A percentile compares a stretch with the other conserved stretches of the same genome.
These are phyloP conservation scores for Heliocidaris tuberculata DNA, from an alignment of 35 echinoderm and acorn worm genomes.

Conservation along the genomic window DNA sequence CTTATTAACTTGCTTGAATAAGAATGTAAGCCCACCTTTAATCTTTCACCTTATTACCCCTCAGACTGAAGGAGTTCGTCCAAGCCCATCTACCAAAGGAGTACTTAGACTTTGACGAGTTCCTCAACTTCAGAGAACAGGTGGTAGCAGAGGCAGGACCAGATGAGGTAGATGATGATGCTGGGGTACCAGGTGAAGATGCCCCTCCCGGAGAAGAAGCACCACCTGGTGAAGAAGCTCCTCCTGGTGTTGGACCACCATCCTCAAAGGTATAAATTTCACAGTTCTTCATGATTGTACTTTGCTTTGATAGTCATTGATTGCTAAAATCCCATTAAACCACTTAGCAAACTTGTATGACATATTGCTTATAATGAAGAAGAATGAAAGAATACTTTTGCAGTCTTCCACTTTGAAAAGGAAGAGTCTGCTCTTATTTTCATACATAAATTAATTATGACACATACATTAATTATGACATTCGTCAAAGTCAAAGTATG, in stretches of 20 bases:
- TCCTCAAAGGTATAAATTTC: not conserved
- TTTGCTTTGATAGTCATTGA: too few species aligned
- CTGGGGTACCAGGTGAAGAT: constrained; percentile 46
- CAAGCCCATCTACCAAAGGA: constrained; percentile 73
- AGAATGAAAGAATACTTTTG: too few species aligned
- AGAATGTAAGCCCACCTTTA: too few species aligned
- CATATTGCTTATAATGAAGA: too few species aligned
- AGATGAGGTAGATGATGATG: constrained; percentile 53
- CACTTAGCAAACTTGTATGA: too few species aligned
- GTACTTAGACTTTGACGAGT: constrained; percentile 78
- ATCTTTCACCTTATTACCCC: not conserved
- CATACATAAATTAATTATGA: too few species aligned
- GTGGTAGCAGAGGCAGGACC: constrained; percentile 56
- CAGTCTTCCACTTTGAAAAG: too few species aligned
- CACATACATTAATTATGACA: too few species aligned
- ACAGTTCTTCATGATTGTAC: not conserved
- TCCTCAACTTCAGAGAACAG: constrained; percentile 74
- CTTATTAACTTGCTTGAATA: too few species aligned
- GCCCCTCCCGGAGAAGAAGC: constrained; percentile 69
- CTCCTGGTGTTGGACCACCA: constrained; percentile 38
- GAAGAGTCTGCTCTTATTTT: too few species aligned
- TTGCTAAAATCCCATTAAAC: too few species aligned
- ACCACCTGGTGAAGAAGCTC: constrained; percentile 71
- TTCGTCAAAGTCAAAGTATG: not conserved
- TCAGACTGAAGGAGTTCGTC: constrained; percentile 85